Evolutionary conservation across 2,113 vertebrate species (phyloP).

Genomic region (Seriola quinqueradiata): DNA sequence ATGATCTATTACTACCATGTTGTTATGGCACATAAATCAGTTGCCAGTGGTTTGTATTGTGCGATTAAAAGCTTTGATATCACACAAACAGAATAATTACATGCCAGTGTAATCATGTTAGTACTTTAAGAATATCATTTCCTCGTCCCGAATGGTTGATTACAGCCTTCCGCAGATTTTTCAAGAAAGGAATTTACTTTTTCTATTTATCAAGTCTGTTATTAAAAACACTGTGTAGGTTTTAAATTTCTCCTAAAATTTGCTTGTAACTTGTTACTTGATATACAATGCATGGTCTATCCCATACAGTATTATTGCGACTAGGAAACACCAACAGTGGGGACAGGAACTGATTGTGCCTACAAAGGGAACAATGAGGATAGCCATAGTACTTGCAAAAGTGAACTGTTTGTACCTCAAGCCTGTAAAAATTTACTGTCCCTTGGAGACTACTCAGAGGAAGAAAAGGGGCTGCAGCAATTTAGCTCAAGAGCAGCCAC

Average conservation of each 20-base stretch:
- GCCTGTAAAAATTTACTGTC: constrained; percentile 40
- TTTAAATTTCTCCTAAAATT: not conserved
- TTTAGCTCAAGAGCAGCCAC: constrained; percentile 60
- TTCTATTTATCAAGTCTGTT: not conserved
- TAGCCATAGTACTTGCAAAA: constrained; percentile 9
- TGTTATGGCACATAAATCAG: constrained; percentile 28
- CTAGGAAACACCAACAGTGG: not conserved
- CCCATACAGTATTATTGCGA: not conserved
- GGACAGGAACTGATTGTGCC: constrained; percentile 11
- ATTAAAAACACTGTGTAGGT: not conserved
- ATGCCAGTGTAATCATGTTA: constrained; percentile 29
- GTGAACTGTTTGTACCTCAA: constrained; percentile 50
- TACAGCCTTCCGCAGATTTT: constrained; percentile 3
- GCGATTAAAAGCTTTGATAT: constrained; percentile 43
- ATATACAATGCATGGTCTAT: not conserved
- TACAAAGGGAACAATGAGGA: constrained; percentile 19
- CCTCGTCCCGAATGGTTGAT: not conserved
- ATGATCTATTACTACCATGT: constrained; percentile 32
- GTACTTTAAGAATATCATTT: constrained; percentile 24
- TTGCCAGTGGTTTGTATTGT: not conserved
- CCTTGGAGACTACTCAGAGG: constrained; percentile 49
- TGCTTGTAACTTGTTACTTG: not conserved
- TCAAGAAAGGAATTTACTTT: not conserved
- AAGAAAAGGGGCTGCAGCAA: constrained; percentile 54
- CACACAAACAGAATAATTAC: constrained; percentile 35